Evolutionary conservation across 2,797 vertebrate species (phyloP).

Genomic region (Saxicola maurus): DNA sequence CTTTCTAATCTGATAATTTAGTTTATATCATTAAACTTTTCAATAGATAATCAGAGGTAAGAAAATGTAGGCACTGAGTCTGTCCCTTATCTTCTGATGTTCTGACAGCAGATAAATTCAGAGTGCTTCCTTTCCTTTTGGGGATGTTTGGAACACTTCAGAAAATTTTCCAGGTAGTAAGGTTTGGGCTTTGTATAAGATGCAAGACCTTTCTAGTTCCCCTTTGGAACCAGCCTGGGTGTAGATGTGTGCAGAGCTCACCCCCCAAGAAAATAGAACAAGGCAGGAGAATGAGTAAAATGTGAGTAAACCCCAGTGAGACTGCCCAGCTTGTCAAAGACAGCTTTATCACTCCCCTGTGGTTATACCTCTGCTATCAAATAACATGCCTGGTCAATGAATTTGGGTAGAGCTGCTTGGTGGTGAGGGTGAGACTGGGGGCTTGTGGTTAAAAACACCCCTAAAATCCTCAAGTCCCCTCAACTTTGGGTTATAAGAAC

Average conservation of each 20-base stretch:
- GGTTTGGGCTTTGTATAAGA: not conserved
- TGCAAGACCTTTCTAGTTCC: not conserved
- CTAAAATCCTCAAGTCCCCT: not conserved
- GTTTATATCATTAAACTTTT: not conserved
- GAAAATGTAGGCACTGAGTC: not conserved
- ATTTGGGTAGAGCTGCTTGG: not conserved
- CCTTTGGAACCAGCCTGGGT: not conserved
- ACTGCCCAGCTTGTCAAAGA: not conserved
- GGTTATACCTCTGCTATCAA: not conserved
- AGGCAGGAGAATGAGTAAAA: not conserved
- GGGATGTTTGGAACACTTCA: not conserved
- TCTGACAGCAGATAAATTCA: not conserved
- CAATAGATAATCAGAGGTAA: not conserved
- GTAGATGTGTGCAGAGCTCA: not conserved
- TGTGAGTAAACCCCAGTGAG: not conserved
- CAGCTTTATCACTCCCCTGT: not conserved
- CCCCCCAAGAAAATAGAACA: not conserved
- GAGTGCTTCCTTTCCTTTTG: not conserved
- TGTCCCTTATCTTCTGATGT: not conserved
- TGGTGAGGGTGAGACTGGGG: not conserved
- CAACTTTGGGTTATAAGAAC: not conserved
- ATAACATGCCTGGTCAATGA: not conserved
- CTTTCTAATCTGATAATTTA: not conserved
- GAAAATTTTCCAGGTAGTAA: not conserved
- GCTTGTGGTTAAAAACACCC: fast-evolving